Conservation (phyloP, 2,113 vertebrate species). For the Poecilia latipinna region DNA sequence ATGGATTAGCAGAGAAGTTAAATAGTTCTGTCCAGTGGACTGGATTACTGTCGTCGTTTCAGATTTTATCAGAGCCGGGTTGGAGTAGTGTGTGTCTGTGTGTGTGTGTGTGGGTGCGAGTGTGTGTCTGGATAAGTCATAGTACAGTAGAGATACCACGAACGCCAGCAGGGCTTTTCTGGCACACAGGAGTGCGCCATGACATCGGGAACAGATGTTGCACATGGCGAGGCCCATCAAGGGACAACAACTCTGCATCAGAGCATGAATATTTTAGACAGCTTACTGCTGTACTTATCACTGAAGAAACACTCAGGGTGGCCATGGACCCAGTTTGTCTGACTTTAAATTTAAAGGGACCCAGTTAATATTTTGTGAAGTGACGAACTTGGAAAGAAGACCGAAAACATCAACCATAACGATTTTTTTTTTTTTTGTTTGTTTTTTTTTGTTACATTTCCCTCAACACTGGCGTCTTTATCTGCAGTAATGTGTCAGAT, state of each 20-base stretch:
- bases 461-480: constrained; percentile 1
- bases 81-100: constrained; percentile 1
- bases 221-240: constrained; percentile 74
- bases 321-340: constrained; percentile 57
- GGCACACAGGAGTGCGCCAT: constrained; percentile 66
- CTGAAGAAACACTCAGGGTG: constrained; percentile 53
- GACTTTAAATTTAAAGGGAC: constrained; percentile 50
- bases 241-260: constrained; percentile 75
- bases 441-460: not conserved
- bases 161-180: constrained; percentile 69
- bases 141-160: constrained; percentile 48
- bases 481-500: constrained; percentile 54
- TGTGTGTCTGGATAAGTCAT: constrained; percentile 39
- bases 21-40: constrained; percentile 58
- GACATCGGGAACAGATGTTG: constrained; percentile 80
- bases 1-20: constrained; percentile 72
- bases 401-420: constrained; percentile 8
- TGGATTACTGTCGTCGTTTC: constrained; percentile 49
- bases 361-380: constrained; percentile 33
- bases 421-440: not conserved
- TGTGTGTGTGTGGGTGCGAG: constrained; percentile 7
- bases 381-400: constrained; percentile 25
- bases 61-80: constrained; percentile 63
- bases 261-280: constrained; percentile 78
- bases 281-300: constrained; percentile 75